phyloP scores from a whole-genome alignment of 2,113 vertebrate species.

The Fregata magnificens region DNA sequence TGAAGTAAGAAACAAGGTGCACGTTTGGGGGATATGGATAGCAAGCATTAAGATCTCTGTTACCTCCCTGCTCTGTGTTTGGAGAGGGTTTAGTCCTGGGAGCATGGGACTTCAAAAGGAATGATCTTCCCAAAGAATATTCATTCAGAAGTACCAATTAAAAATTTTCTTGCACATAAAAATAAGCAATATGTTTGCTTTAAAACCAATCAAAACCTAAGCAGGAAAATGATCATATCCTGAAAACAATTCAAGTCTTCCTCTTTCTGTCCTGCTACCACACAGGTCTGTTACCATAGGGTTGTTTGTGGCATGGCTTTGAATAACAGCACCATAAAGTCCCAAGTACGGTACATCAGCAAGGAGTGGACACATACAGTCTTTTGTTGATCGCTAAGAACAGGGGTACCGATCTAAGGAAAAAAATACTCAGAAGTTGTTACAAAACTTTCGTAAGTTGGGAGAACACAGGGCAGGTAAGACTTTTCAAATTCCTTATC shows the following conservation, averaged over 20 bases:
- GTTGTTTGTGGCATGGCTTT: neutral
- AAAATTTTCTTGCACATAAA: neutral
- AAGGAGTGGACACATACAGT: neutral
- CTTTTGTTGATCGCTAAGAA: neutral
- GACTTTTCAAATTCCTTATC: neutral
- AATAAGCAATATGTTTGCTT: neutral
- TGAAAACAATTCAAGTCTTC: neutral
- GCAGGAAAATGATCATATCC: neutral
- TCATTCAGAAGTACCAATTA: neutral
- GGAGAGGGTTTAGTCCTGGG: neutral
- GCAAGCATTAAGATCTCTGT: neutral
- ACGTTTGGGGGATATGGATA: neutral
- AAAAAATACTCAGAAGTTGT: neutral
- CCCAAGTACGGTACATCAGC: neutral
- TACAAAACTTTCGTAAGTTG: neutral
- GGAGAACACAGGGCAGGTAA: neutral
- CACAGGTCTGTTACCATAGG: neutral
- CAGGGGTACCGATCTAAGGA: neutral
- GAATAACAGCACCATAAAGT: neutral
- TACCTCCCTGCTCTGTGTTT: neutral
- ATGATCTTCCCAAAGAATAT: neutral
- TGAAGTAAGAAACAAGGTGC: neutral
- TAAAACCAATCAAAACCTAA: neutral
- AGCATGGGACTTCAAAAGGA: neutral
- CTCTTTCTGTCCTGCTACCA: neutral